Evolutionary conservation across 2,888 invertebrate genomes (phyloP).

Genomic region (Diploptera punctata): DNA sequence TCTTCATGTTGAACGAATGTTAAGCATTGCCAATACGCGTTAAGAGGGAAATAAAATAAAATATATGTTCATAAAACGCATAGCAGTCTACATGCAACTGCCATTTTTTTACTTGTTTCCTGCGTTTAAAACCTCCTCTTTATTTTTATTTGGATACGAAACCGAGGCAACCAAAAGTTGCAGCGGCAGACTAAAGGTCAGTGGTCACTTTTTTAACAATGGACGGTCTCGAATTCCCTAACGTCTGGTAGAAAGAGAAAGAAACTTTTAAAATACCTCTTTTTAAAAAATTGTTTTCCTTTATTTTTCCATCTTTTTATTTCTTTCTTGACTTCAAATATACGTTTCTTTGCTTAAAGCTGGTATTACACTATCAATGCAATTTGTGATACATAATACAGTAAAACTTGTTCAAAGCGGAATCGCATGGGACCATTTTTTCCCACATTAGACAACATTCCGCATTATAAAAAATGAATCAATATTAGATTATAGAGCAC

Average conservation of each 20-base stretch:
- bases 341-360: too few species aligned
- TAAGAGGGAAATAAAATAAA: background rate
- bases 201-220: conserved; percentile 21
- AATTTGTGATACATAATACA: too few species aligned
- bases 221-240: conserved; percentile 25
- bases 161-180: background rate
- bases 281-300: background rate
- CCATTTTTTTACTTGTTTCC: background rate
- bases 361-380: too few species aligned
- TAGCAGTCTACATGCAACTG: conserved; percentile 10
- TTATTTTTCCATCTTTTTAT: conserved; percentile 6
- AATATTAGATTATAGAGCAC: too few species aligned
- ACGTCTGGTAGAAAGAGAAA: conserved; percentile 19
- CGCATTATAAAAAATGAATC: too few species aligned
- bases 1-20: background rate
- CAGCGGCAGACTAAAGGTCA: conserved; percentile 7
- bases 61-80: conserved; percentile 8
- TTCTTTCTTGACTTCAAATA: conserved; percentile 25
- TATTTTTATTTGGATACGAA: conserved; percentile 6
- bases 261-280: background rate
- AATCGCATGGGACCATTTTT: too few species aligned
- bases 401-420: too few species aligned
- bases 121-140: background rate
- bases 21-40: background rate
- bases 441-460: too few species aligned